Evolutionary conservation across 2,888 invertebrate species (phyloP).

Genomic region (Sarcophaga variegata): DNA sequence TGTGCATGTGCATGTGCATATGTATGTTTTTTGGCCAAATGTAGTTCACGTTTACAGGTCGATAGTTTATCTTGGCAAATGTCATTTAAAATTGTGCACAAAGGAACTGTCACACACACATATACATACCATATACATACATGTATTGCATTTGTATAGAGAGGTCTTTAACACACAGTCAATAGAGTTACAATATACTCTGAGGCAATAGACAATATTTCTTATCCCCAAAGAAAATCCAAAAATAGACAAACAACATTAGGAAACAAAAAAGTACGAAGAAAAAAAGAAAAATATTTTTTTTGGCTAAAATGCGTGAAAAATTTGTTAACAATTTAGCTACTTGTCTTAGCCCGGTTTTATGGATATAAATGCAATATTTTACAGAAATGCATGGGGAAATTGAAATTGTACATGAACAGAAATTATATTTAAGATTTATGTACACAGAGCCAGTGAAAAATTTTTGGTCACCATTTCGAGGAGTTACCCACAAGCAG

Average conservation of each 20-base stretch:
- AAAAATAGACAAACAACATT: background rate
- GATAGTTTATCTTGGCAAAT: conserved; percentile 68
- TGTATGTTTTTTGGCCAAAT: conserved; percentile 9
- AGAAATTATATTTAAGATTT: conserved; percentile 61
- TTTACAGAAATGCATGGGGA: conserved; percentile 1
- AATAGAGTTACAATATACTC: no score
- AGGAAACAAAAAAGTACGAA: conserved; percentile 12
- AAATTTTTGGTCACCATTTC: conserved; percentile 53
- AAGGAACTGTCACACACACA: conserved; percentile 13
- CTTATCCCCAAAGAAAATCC: no score
- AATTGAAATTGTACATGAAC: conserved; percentile 7
- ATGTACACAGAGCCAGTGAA: conserved; percentile 41
- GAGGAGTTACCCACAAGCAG: conserved; percentile 55
- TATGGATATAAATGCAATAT: conserved; percentile 41
- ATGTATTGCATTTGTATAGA: no score
- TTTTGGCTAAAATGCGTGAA: conserved; percentile 64
- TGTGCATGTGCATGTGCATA: no score
- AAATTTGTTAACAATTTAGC: conserved; percentile 68
- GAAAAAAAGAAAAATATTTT: background rate
- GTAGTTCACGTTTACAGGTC: conserved; percentile 68
- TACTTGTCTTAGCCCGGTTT: conserved; percentile 60
- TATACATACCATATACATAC: background rate
- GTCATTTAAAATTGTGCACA: conserved; percentile 63
- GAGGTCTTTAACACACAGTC: no score
- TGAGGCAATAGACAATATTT: no score